These are phyloP conservation scores for Forbesichthys agassizii DNA, from an alignment of 2,113 vertebrate species.

Conservation along the genomic window DNA sequence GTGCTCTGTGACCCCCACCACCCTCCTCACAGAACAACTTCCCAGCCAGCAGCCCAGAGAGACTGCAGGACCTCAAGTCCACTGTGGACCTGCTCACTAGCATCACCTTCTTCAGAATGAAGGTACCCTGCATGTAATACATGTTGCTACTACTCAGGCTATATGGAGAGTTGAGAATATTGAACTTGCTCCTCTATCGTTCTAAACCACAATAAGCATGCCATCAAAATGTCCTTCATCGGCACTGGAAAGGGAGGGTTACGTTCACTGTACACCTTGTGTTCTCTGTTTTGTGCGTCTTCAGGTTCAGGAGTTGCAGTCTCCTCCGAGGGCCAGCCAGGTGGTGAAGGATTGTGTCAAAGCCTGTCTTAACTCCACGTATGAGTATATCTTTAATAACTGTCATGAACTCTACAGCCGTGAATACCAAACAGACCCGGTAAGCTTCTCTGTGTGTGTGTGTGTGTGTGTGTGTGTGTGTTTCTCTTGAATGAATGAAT, in stretches of 20 bases:
- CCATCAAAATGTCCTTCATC: too few relatives aligned
- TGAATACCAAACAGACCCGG: constrained; percentile 46
- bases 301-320: constrained; percentile 96
- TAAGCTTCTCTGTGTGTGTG: constrained; percentile 42
- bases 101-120: constrained; percentile 99
- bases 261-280: background rate
- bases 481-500: constrained; percentile 64
- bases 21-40: constrained; percentile 89
- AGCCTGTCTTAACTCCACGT: too few relatives aligned
- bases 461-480: background rate
- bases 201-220: background rate
- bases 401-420: too few relatives aligned
- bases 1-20: background rate
- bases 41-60: constrained; percentile 94
- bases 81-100: constrained; percentile 97
- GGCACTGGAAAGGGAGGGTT: too few relatives aligned
- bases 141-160: too few relatives aligned
- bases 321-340: constrained; percentile 92
- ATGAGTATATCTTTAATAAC: too few relatives aligned
- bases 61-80: constrained; percentile 96
- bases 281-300: constrained; percentile 30
- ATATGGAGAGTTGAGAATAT: too few relatives aligned
- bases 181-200: background rate
- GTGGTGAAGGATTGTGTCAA: constrained; percentile 83
- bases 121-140: constrained; percentile 71